These are phyloP conservation scores for Babyrousa celebensis DNA, from an alignment of 2,797 vertebrate genomes.

Conservation along the genomic window DNA sequence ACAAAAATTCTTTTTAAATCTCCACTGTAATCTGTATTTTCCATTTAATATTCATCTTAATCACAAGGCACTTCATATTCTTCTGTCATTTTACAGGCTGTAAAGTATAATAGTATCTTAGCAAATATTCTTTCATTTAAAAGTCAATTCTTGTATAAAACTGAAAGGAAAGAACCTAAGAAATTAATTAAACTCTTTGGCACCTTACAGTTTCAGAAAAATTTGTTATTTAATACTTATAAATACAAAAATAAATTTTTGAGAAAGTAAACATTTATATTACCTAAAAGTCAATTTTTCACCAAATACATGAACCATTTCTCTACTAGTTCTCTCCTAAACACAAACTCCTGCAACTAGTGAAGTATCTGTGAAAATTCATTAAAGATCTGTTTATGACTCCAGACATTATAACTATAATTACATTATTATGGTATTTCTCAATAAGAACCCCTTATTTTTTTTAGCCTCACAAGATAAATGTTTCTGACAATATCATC, in stretches of 20 bases:
- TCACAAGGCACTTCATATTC: neutral
- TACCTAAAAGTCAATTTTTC: neutral
- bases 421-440: neutral
- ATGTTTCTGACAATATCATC: neutral
- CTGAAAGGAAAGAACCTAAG: neutral
- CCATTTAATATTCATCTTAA: conserved; percentile 23
- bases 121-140: neutral
- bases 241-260: conserved; percentile 25
- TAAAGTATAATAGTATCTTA: neutral
- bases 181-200: neutral
- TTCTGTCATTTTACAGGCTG: conserved; percentile 7
- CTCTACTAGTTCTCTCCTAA: neutral
- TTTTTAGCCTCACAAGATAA: neutral
- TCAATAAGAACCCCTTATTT: neutral
- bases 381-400: neutral
- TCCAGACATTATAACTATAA: conserved; percentile 15
- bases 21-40: neutral
- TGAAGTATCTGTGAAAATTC: conserved; percentile 48
- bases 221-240: neutral
- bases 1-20: neutral
- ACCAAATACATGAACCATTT: conserved; percentile 16
- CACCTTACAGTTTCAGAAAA: conserved; percentile 23
- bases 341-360: neutral
- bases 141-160: neutral
- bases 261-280: conserved; percentile 41